Evolutionary conservation across 2,113 vertebrate species (phyloP), one percentile per base, ranked within the genome.

Genomic region (Pseudorasbora parva): DNA sequence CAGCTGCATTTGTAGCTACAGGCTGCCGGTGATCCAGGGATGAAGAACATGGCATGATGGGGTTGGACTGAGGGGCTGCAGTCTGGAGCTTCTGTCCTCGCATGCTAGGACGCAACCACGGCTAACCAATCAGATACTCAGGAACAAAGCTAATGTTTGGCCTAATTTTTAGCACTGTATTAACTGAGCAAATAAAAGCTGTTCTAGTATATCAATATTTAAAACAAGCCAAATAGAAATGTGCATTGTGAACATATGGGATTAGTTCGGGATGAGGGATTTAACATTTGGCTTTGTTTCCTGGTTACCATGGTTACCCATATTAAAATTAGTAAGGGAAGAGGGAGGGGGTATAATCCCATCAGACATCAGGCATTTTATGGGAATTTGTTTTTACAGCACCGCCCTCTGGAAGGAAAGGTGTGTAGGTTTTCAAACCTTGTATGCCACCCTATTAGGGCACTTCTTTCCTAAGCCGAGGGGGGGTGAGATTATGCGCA

Each of bases 401-500:
- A 79, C 45, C 85, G 79, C 83, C 89, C 90, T 82, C n/a, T 83
- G 84, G 73, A 37, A 86, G 85, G 90, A 86, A 85, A 89, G 91
- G 95, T 91, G 91, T 91, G 90, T 81, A 90, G 91, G 92, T 90
- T 92, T 94, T 93, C 97, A 96, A 97, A 98, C 97, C 98, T 99
- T 98, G 95, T 96, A 98, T 86, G 97, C 97, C 95, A 99, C 96
- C 95, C 97, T 96, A 93, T 94, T 96, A 88, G 97, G 98, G 92
- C 97, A 98, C 93, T 96, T 97, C 96, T 95, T 98, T 90, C 97
- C 98, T 95, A 98, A 95, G 94, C 97, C 98, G 92, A 97, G 94
- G 81, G 98, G 97, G 89, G 97, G 98, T 59, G 96, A 97, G 95
- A 98, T 97, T 92, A 97, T 94, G 93, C 94, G 96, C 91, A 98